Conservation (phyloP, 2,113 vertebrate genomes). For the Syngnathus floridae region DNA sequence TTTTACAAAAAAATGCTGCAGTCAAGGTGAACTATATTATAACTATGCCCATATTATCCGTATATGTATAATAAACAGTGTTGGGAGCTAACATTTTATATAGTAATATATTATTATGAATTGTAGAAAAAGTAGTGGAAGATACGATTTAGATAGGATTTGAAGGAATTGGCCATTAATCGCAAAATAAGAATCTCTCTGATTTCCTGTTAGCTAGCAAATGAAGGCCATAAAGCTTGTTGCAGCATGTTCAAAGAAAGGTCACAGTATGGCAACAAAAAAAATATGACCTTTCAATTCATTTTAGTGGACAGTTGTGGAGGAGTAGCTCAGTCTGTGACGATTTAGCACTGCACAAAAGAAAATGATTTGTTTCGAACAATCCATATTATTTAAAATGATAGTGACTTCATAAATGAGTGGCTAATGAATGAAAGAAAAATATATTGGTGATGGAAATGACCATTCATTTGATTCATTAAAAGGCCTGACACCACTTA, state of each 20-base stretch:
- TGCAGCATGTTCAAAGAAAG: conserved; percentile 59
- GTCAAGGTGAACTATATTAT: no score
- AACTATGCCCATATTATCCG: no score
- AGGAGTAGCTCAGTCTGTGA: not conserved
- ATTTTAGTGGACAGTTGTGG: conserved; percentile 26
- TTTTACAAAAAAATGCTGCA: no score
- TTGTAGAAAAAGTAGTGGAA: no score
- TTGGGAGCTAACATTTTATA: no score
- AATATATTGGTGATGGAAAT: not conserved
- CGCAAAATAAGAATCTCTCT: no score
- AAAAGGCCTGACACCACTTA: not conserved
- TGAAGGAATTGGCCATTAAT: no score
- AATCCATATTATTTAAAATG: not conserved
- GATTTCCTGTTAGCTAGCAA: not conserved
- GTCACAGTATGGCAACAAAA: conserved; percentile 31
- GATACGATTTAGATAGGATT: no score
- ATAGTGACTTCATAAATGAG: not conserved
- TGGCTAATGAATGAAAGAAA: not conserved
- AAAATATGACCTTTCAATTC: conserved; percentile 50
- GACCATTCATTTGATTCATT: not conserved
- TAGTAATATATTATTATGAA: no score
- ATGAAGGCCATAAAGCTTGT: conserved; percentile 16
- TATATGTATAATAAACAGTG: no score
- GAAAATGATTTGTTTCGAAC: not conserved
- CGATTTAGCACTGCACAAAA: not conserved